phyloP scores from a whole-genome alignment of 1,140 invertebrate species.

The Aculops lycopersici region DNA sequence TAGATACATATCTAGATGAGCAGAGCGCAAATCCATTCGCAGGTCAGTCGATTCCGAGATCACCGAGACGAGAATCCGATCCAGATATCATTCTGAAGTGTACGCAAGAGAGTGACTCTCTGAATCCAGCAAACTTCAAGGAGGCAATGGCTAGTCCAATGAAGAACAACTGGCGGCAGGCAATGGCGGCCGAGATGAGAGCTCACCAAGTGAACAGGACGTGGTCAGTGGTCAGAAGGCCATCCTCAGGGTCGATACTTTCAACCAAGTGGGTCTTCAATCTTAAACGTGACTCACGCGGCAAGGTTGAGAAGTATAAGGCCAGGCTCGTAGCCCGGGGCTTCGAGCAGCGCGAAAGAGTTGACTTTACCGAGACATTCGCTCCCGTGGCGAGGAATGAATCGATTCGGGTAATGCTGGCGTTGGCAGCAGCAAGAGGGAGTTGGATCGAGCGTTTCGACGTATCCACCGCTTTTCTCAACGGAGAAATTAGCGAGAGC shows the following conservation, averaged over 20 bases:
- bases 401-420: slow-evolving; percentile 13
- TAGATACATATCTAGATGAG: too few relatives aligned
- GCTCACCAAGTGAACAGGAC: slow-evolving; percentile 14
- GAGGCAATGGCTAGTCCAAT: slow-evolving; percentile 13
- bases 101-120: too few relatives aligned
- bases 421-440: slow-evolving; percentile 12
- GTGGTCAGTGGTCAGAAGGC: slow-evolving; percentile 13
- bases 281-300: slow-evolving; percentile 12
- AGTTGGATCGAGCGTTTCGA: slow-evolving; percentile 10
- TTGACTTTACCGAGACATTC: slow-evolving; percentile 16
- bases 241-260: slow-evolving; percentile 8
- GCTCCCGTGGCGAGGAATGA: slow-evolving; percentile 13
- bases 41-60: too few relatives aligned
- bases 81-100: too few relatives aligned
- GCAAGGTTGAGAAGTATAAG: slow-evolving; percentile 14
- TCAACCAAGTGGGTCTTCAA: slow-evolving; percentile 15
- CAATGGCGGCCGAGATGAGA: slow-evolving; percentile 15
- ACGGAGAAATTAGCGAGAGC: slow-evolving; percentile 1
- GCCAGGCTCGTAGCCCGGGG: slow-evolving; percentile 16
- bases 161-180: slow-evolving; percentile 13
- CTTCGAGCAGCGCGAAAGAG: slow-evolving; percentile 14
- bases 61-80: too few relatives aligned
- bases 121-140: neutral
- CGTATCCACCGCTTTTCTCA: neutral
- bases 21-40: too few relatives aligned